These are phyloP conservation scores for Myotis yumanensis DNA, from an alignment of 2,113 vertebrate genomes.

Conservation along the genomic window DNA sequence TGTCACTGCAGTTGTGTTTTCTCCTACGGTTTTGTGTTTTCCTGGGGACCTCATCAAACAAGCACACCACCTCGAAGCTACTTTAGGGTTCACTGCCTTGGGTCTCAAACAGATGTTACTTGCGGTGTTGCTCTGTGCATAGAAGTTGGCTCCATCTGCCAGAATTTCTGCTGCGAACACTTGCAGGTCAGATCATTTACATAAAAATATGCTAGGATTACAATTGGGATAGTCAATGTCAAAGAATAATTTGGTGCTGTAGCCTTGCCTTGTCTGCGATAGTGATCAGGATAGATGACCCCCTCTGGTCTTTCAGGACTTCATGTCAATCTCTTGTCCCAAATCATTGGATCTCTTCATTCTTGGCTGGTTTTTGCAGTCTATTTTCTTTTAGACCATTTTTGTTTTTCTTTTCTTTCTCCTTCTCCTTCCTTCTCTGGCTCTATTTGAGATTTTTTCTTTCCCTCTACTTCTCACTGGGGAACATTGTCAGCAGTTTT, in stretches of 20 bases:
- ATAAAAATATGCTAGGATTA: background rate
- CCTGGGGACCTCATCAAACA: background rate
- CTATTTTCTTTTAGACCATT: background rate
- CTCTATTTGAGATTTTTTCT: background rate
- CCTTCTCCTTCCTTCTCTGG: background rate
- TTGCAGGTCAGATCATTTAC: background rate
- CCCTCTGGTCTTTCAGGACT: background rate
- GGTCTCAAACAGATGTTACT: background rate
- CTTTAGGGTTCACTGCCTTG: background rate
- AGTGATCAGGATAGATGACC: fast-evolving
- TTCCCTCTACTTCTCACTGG: background rate
- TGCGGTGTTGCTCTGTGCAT: background rate
- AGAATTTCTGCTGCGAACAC: background rate
- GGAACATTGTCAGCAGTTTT: background rate
- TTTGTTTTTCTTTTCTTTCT: background rate
- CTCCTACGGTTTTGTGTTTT: background rate
- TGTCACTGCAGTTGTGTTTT: background rate
- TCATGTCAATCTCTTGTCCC: background rate
- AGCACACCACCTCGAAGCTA: background rate
- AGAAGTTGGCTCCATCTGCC: background rate
- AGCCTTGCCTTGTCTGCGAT: background rate
- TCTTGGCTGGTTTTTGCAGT: background rate
- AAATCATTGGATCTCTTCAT: background rate
- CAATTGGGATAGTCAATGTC: background rate
- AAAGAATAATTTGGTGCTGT: background rate